Conservation (phyloP, 2,888 invertebrate species). For the Pelosia muscerda region DNA sequence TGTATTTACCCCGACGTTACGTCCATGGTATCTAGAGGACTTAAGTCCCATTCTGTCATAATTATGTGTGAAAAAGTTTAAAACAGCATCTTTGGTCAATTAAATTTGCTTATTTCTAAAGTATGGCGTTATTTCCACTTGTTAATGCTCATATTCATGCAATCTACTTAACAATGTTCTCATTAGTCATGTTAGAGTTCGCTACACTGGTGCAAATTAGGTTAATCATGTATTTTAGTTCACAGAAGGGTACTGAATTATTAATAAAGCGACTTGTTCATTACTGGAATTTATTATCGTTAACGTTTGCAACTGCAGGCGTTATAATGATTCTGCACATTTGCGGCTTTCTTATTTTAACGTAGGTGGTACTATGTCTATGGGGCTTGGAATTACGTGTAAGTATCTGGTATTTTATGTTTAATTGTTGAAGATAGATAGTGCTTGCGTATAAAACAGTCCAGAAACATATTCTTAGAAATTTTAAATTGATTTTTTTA, state of each 20-base stretch:
- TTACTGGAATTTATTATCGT: conserved; percentile 51
- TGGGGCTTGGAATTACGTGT: neutral
- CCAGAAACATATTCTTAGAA: neutral
- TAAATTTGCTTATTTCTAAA: neutral
- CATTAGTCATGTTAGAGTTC: conserved; percentile 53
- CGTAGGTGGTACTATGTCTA: neutral
- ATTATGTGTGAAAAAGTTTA: no score
- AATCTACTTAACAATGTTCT: conserved; percentile 51
- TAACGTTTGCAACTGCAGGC: conserved; percentile 42
- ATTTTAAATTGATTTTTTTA: no score
- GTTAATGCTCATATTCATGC: conserved; percentile 40
- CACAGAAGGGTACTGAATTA: conserved; percentile 53
- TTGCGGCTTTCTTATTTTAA: conserved; percentile 3
- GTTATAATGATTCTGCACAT: conserved; percentile 38
- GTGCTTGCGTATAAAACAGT: neutral
- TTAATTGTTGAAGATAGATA: neutral
- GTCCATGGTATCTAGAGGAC: no score
- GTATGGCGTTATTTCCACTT: conserved; percentile 13
- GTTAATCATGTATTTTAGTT: conserved; percentile 60
- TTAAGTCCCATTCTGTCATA: no score
- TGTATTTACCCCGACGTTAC: no score
- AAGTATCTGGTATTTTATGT: neutral
- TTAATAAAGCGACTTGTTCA: conserved; percentile 55
- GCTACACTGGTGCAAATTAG: conserved; percentile 56
- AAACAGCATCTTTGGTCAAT: neutral